Conservation (phyloP, 2,888 invertebrate species). For the Anorthoa munda region DNA sequence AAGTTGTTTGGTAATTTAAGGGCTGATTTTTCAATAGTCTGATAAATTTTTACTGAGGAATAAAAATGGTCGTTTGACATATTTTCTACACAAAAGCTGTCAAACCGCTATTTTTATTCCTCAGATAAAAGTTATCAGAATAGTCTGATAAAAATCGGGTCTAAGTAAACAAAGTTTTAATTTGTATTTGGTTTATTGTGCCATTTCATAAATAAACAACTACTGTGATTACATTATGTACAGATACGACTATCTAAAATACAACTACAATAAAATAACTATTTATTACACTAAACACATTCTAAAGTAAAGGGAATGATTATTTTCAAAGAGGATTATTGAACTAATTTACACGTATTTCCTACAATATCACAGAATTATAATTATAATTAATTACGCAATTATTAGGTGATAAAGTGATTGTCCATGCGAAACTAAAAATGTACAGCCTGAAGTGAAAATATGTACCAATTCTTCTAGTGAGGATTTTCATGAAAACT, state of each 20-base stretch:
- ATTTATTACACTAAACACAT: slow-evolving; percentile 37
- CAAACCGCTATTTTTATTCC: no score
- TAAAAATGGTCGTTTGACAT: no score
- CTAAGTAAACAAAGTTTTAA: slow-evolving; percentile 16
- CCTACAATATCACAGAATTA: slow-evolving; percentile 85
- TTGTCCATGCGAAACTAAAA: slow-evolving; percentile 6
- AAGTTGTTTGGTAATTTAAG: no score
- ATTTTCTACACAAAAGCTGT: no score
- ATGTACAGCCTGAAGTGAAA: neutral
- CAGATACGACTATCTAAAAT: slow-evolving; percentile 46
- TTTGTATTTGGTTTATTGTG: slow-evolving; percentile 87
- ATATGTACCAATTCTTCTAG: neutral
- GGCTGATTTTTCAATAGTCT: no score
- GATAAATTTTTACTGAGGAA: no score
- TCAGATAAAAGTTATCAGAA: no score
- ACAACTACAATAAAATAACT: slow-evolving; percentile 55
- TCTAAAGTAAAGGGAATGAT: slow-evolving; percentile 58
- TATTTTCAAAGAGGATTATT: slow-evolving; percentile 39
- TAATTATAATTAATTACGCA: slow-evolving; percentile 64
- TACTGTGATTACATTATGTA: slow-evolving; percentile 71
- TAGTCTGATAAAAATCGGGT: no score
- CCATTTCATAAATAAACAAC: slow-evolving; percentile 80
- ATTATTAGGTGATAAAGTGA: slow-evolving; percentile 41
- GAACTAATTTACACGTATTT: slow-evolving; percentile 63
- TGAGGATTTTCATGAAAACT: no score